phyloP scores from a whole-genome alignment of 2,888 invertebrate species.

The Melieria omissa region DNA sequence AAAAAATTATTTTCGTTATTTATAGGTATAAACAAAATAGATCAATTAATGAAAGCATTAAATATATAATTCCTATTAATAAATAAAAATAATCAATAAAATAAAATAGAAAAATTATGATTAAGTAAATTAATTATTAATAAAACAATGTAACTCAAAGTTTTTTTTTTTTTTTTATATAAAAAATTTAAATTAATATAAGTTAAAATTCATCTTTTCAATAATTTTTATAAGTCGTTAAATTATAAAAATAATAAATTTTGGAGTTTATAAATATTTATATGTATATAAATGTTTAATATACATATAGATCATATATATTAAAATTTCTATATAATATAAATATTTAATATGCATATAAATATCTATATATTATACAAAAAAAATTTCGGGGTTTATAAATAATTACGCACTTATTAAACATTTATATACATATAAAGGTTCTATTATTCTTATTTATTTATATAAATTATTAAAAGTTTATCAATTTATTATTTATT shows the following conservation, averaged over 20 bases:
- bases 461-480: no score
- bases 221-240: slow-evolving; percentile 15
- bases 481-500: no score
- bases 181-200: slow-evolving; percentile 50
- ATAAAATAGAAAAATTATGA: no score
- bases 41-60: slow-evolving; percentile 12
- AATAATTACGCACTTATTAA: slow-evolving; percentile 26
- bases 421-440: slow-evolving; percentile 50
- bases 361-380: slow-evolving; percentile 29
- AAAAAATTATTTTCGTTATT: slow-evolving; percentile 3
- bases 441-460: slow-evolving; percentile 44
- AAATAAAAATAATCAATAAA: no score
- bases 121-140: not conserved
- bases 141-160: slow-evolving; percentile 4
- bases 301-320: slow-evolving; percentile 32
- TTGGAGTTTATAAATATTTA: slow-evolving; percentile 28
- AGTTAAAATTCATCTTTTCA: slow-evolving; percentile 51
- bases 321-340: slow-evolving; percentile 18
- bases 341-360: slow-evolving; percentile 28
- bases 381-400: slow-evolving; percentile 38
- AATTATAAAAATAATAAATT: not conserved
- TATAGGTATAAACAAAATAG: slow-evolving; percentile 14
- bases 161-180: slow-evolving; percentile 35
- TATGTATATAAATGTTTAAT: slow-evolving; percentile 34
- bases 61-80: not conserved